phyloP scores from a whole-genome alignment of 2,797 vertebrate genomes.

The Acanthiza pusilla region DNA sequence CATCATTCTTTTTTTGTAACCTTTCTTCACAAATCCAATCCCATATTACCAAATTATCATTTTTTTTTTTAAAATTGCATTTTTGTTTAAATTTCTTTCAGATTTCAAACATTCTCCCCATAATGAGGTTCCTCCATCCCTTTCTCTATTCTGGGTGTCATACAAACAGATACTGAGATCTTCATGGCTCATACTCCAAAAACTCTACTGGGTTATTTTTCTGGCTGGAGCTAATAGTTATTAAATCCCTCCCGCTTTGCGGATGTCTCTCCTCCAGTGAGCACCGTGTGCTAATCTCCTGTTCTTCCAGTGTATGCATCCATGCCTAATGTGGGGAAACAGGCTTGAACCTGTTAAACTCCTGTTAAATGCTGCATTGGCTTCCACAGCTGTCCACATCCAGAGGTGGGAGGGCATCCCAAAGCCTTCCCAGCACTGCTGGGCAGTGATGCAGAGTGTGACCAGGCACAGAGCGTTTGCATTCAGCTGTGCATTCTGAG shows the following conservation, averaged over 20 bases:
- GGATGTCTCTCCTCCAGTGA: conserved; percentile 23
- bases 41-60: accelerated
- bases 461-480: neutral
- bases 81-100: neutral
- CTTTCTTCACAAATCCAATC: neutral
- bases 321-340: conserved; percentile 59
- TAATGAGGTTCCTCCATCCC: neutral
- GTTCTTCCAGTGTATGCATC: conserved; percentile 49
- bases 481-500: neutral
- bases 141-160: neutral
- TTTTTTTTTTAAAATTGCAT: neutral
- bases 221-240: neutral
- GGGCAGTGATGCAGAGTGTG: neutral
- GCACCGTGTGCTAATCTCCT: conserved; percentile 32
- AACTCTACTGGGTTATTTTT: neutral
- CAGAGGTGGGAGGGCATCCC: conserved; percentile 16
- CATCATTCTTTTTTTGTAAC: neutral
- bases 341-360: conserved; percentile 53
- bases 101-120: neutral
- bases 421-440: neutral
- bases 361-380: neutral
- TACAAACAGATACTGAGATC: neutral
- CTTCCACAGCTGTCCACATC: neutral
- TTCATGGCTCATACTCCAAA: neutral
- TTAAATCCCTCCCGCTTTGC: neutral